These are phyloP conservation scores for Melanostoma mellinum DNA, from an alignment of 2,888 invertebrate genomes.

Conservation along the genomic window DNA sequence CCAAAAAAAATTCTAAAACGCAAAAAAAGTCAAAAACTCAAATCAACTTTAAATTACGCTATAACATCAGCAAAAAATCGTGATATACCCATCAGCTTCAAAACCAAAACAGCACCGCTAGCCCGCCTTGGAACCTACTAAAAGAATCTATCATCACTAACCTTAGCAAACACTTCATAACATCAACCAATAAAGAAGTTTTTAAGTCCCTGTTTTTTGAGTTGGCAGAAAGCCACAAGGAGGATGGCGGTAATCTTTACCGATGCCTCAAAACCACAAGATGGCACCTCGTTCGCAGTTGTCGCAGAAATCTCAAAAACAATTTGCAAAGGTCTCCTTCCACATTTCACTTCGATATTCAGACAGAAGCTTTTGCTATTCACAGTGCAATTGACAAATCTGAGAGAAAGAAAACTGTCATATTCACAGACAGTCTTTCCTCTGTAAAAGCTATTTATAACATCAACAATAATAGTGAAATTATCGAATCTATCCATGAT, in stretches of 20 bases:
- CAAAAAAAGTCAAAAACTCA: too few relatives aligned
- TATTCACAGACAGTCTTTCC: slow-evolving; percentile 46
- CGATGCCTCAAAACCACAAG: slow-evolving; percentile 39
- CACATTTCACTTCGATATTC: slow-evolving; percentile 46
- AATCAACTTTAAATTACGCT: too few relatives aligned
- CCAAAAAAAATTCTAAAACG: too few relatives aligned
- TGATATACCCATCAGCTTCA: too few relatives aligned
- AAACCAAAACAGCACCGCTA: too few relatives aligned
- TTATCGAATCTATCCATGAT: slow-evolving; percentile 20
- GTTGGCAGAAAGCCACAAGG: slow-evolving; percentile 2
- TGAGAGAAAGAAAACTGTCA: slow-evolving; percentile 27
- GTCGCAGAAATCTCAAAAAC: slow-evolving; percentile 22
- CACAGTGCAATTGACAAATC: slow-evolving; percentile 21
- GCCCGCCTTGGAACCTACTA: slow-evolving; percentile 9
- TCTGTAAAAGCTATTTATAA: slow-evolving; percentile 25
- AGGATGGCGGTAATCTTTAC: slow-evolving; percentile 38
- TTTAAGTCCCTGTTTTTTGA: slow-evolving; percentile 20
- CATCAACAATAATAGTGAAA: slow-evolving; percentile 16
- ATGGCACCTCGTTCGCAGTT: slow-evolving; percentile 48
- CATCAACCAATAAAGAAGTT: slow-evolving; percentile 12
- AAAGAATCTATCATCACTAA: neutral
- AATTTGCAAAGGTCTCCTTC: slow-evolving; percentile 23
- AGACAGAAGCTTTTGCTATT: slow-evolving; percentile 48
- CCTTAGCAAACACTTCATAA: slow-evolving; percentile 11
- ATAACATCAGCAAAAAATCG: too few relatives aligned